Evolutionary conservation across 92 coral and sea anemone genomes (phyloP).

Genomic region (Plumapathes pennacea): DNA sequence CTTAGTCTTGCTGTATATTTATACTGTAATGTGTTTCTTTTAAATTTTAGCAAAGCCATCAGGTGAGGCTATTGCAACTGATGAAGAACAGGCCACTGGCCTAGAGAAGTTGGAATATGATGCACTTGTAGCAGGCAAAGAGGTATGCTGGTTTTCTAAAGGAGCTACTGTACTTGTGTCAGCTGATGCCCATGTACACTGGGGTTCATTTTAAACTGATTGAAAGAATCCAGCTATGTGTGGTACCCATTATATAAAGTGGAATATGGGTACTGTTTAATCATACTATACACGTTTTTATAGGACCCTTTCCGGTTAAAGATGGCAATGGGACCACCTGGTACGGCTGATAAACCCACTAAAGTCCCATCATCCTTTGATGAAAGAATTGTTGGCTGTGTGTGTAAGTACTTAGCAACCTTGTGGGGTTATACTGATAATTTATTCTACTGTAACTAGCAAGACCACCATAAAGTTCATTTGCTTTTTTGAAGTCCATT

Average conservation of each 20-base stretch:
- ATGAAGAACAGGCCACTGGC: constrained; percentile 95
- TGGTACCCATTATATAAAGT: not conserved
- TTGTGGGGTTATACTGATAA: not conserved
- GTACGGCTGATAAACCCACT: constrained; percentile 82
- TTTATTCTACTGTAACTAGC: not conserved
- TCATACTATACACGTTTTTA: not conserved
- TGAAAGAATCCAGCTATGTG: not conserved
- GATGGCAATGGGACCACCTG: constrained; percentile 82
- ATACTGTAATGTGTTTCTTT: too few species aligned
- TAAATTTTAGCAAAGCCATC: not conserved
- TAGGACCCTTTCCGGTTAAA: constrained; percentile 95
- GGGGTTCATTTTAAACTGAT: not conserved
- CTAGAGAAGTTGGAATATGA: constrained; percentile 88
- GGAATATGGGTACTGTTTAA: too few species aligned
- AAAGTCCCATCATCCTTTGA: constrained; percentile 83
- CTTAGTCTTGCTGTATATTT: too few species aligned
- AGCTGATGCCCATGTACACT: not conserved
- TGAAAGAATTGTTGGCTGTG: constrained; percentile 88
- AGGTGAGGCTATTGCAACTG: constrained; percentile 61
- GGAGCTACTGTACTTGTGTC: too few species aligned
- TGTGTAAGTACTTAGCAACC: constrained; percentile 78
- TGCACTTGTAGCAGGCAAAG: constrained; percentile 73
- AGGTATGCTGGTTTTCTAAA: too few species aligned
- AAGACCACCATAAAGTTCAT: too few species aligned
- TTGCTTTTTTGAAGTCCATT: too few species aligned